Percentiles rank a stretch among this genome's conserved stretches.
Conservation (phyloP, 2,797 vertebrate genomes). For the Phrynocephalus forsythii region DNA sequence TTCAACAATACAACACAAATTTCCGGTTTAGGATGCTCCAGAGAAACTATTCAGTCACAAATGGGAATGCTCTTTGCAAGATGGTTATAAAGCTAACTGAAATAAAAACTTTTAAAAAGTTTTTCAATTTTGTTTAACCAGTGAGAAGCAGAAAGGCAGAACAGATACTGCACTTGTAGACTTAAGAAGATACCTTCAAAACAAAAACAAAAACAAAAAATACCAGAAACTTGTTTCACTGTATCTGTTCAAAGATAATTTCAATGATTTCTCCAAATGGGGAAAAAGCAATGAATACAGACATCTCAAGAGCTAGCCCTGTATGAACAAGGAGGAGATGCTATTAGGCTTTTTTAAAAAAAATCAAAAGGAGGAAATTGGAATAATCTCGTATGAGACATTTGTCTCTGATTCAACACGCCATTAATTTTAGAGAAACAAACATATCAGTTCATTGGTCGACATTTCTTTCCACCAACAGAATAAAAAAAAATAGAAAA, state of each 20-base stretch:
- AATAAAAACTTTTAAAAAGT: background rate
- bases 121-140: conserved; percentile 16
- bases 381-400: background rate
- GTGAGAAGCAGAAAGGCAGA: background rate
- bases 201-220: background rate
- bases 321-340: conserved; percentile 43
- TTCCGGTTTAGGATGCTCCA: background rate
- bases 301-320: background rate
- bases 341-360: background rate
- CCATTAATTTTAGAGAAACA: conserved; percentile 9
- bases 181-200: background rate
- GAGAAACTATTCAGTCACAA: background rate
- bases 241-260: conserved; percentile 32
- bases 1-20: no score
- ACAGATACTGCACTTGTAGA: background rate
- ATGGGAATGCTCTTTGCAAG: background rate
- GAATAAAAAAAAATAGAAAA: no score
- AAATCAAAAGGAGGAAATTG: background rate
- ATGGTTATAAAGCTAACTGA: background rate
- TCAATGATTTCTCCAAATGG: conserved; percentile 16
- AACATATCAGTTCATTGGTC: background rate
- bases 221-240: background rate
- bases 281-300: conserved; percentile 41
- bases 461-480: no score
- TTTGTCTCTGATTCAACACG: background rate